Conservation (phyloP, 2,113 vertebrate genomes). For the Dryoscopus gambensis region DNA sequence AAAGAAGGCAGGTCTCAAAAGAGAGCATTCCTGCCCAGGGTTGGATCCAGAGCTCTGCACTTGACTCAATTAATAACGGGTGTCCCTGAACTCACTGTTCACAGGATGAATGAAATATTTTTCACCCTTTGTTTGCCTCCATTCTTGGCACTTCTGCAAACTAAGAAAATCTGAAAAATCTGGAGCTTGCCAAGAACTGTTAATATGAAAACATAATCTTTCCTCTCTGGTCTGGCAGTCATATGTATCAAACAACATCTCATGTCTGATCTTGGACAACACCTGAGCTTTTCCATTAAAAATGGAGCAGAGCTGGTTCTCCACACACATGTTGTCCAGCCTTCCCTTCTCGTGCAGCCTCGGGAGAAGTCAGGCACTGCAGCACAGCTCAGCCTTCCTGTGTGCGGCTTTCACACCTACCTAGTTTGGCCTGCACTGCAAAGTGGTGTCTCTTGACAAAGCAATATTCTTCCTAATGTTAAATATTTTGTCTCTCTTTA, state of each 20-base stretch:
- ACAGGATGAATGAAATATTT: constrained; percentile 29
- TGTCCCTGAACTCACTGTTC: constrained; percentile 37
- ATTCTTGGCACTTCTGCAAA: constrained; percentile 35
- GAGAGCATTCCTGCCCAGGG: constrained; percentile 38
- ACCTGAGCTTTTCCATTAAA: background rate
- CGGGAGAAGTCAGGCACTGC: background rate
- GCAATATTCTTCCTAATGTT: background rate
- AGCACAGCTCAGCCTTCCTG: background rate
- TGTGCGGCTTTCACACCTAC: background rate
- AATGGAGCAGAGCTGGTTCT: background rate
- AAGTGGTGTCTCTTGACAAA: background rate
- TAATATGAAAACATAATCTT: background rate
- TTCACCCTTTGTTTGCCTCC: constrained; percentile 43
- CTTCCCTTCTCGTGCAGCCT: background rate
- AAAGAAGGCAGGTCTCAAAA: background rate
- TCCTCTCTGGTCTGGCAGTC: background rate
- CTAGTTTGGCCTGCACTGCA: background rate
- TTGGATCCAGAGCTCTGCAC: background rate
- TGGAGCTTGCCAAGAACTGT: constrained; percentile 10
- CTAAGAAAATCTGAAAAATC: constrained; percentile 21
- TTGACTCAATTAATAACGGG: background rate
- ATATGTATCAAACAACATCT: background rate
- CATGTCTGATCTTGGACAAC: background rate
- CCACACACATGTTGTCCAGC: background rate
- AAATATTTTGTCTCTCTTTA: background rate